Conservation (phyloP, 2,888 invertebrate species). For the Heliconius hortense region DNA sequence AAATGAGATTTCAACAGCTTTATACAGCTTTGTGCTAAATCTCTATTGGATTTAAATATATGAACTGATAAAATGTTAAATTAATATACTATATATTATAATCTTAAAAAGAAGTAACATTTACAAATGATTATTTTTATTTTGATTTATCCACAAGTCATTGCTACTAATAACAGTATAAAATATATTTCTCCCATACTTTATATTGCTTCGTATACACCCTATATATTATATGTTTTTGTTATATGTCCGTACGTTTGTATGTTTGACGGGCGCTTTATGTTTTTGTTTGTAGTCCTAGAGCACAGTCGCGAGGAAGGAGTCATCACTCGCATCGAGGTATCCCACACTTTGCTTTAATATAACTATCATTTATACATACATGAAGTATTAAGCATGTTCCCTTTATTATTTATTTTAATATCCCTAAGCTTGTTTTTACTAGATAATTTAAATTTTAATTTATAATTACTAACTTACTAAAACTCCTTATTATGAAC, state of each 20-base stretch:
- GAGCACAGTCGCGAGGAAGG: slow-evolving; percentile 83
- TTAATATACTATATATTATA: background rate
- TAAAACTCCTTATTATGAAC: slow-evolving; percentile 24
- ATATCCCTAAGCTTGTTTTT: slow-evolving; percentile 26
- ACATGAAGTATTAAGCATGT: slow-evolving; percentile 35
- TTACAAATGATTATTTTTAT: background rate
- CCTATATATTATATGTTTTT: slow-evolving; percentile 56
- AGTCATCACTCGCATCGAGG: slow-evolving; percentile 82
- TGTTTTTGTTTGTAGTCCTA: slow-evolving; percentile 82
- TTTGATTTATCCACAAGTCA: background rate
- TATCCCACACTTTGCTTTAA: slow-evolving; percentile 77
- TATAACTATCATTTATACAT: slow-evolving; percentile 46
- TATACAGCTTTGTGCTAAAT: slow-evolving; percentile 22
- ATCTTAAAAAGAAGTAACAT: background rate
- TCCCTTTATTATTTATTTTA: slow-evolving; percentile 29
- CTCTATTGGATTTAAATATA: slow-evolving; percentile 20
- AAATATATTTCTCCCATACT: slow-evolving; percentile 18
- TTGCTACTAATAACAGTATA: slow-evolving; percentile 1
- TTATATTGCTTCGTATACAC: slow-evolving; percentile 29
- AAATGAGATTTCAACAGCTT: slow-evolving; percentile 33
- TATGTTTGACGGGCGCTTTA: slow-evolving; percentile 79
- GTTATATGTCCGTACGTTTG: slow-evolving; percentile 63
- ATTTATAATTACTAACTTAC: slow-evolving; percentile 18
- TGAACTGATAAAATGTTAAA: background rate
- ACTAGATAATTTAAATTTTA: slow-evolving; percentile 8